A percentile compares a stretch with the other conserved stretches of the same genome.
Evolutionary conservation across 2,888 invertebrate species (phyloP).

Genomic region (Linhomoeus sp.): DNA sequence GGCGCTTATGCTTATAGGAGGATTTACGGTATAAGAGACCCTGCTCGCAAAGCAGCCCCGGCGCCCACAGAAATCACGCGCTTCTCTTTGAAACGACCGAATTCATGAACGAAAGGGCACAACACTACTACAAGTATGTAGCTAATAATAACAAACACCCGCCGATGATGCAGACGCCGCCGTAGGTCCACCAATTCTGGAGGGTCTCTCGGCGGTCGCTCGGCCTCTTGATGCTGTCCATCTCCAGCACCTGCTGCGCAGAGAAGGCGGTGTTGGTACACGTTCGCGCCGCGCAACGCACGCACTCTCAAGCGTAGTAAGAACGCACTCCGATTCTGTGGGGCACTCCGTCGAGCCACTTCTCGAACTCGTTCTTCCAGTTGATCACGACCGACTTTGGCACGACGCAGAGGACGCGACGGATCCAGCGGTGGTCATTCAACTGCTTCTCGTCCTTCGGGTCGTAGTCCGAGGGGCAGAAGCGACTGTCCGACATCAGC

Average conservation of each 20-base stretch:
- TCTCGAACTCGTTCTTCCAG: slow-evolving; percentile 81
- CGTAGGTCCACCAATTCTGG: slow-evolving; percentile 11
- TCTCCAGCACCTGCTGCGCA: slow-evolving; percentile 46
- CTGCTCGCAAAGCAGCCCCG: too few relatives aligned
- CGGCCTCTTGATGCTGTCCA: slow-evolving; percentile 48
- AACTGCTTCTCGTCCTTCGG: slow-evolving; percentile 34
- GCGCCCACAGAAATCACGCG: too few relatives aligned
- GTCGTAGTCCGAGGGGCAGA: neutral
- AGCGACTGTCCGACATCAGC: slow-evolving; percentile 42
- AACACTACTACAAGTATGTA: too few relatives aligned
- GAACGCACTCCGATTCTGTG: slow-evolving; percentile 32
- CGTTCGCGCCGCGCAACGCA: too few relatives aligned
- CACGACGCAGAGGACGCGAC: slow-evolving; percentile 63
- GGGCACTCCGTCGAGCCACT: slow-evolving; percentile 27
- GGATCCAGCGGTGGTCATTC: slow-evolving; percentile 31
- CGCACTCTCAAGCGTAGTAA: slow-evolving; percentile 42
- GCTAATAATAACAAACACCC: too few relatives aligned
- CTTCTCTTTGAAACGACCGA: too few relatives aligned
- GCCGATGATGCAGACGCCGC: slow-evolving; percentile 6
- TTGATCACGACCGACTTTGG: slow-evolving; percentile 86
- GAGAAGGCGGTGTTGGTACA: slow-evolving; percentile 33
- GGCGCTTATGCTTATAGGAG: too few relatives aligned
- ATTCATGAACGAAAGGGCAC: too few relatives aligned
- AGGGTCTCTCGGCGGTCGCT: slow-evolving; percentile 41
- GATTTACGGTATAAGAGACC: too few relatives aligned